Conservation (phyloP, 2,113 vertebrate species). For the Thomomys bottae region DNA sequence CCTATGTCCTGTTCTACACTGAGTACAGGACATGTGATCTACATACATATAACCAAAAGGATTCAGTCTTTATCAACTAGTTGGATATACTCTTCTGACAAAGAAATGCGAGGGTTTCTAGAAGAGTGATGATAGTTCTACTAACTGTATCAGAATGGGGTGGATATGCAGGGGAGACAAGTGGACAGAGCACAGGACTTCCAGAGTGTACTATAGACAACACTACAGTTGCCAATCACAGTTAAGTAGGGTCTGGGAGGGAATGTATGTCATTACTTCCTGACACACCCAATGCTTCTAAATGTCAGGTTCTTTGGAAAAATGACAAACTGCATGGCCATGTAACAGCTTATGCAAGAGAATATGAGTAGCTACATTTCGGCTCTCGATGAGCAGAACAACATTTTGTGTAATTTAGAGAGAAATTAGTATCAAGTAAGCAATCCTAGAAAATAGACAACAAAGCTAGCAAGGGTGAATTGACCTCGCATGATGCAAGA, state of each 20-base stretch:
- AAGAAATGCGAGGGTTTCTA: background rate
- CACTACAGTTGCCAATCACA: background rate
- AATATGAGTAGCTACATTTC: background rate
- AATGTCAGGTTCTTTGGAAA: background rate
- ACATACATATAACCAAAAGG: background rate
- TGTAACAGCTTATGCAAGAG: background rate
- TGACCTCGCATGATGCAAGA: constrained; percentile 58
- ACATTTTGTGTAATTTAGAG: constrained; percentile 23
- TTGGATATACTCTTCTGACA: background rate
- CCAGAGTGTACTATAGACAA: background rate
- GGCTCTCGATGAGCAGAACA: background rate
- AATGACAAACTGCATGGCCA: background rate
- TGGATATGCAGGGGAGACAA: background rate
- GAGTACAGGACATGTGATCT: rapidly evolving
- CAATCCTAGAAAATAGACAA: constrained; percentile 58
- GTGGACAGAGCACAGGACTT: background rate
- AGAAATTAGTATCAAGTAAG: constrained; percentile 38
- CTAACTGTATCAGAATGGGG: background rate
- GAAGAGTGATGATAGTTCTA: background rate
- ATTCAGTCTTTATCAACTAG: background rate
- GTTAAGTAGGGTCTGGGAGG: background rate
- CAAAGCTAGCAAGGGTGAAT: background rate
- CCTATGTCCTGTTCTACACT: too few relatives aligned
- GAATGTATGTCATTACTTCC: background rate
- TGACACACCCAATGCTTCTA: background rate